phyloP scores from a whole-genome alignment of 2,113 vertebrate species.

The Elachura formosa region DNA sequence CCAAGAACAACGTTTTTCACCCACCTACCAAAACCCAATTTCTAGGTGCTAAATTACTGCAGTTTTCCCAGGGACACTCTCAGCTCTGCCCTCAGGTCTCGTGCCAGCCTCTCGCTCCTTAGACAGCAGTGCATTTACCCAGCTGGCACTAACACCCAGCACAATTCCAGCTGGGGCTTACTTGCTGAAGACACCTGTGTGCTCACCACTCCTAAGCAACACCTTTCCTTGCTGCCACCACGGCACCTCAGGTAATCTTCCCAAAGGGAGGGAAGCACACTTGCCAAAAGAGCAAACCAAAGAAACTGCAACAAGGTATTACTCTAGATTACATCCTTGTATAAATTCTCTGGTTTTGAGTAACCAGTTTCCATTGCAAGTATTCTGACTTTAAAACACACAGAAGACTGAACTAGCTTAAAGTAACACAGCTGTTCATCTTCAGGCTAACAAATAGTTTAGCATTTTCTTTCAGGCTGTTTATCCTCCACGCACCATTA shows the following conservation, averaged over 20 bases:
- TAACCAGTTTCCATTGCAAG: neutral
- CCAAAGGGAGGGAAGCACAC: neutral
- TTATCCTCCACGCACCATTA: neutral
- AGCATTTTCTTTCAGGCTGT: neutral
- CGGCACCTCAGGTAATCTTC: neutral
- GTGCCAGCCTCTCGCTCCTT: neutral
- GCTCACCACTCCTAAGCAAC: neutral
- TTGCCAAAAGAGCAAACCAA: neutral
- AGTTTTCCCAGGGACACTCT: neutral
- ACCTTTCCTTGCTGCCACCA: neutral
- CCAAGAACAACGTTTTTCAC: accelerated
- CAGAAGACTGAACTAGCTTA: neutral
- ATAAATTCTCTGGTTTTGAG: neutral
- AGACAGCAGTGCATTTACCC: neutral
- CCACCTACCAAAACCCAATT: neutral
- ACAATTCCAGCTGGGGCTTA: neutral
- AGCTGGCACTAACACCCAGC: neutral
- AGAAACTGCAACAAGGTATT: neutral
- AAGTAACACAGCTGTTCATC: neutral
- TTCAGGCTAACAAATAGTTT: neutral
- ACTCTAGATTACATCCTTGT: neutral
- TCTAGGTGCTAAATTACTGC: neutral
- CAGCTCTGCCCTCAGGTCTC: neutral
- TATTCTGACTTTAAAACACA: neutral
- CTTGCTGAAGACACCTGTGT: neutral